Base-by-base conservation (phyloP, 2,113 vertebrate genomes). In the Tretioscincus oriximinensis region DNA sequence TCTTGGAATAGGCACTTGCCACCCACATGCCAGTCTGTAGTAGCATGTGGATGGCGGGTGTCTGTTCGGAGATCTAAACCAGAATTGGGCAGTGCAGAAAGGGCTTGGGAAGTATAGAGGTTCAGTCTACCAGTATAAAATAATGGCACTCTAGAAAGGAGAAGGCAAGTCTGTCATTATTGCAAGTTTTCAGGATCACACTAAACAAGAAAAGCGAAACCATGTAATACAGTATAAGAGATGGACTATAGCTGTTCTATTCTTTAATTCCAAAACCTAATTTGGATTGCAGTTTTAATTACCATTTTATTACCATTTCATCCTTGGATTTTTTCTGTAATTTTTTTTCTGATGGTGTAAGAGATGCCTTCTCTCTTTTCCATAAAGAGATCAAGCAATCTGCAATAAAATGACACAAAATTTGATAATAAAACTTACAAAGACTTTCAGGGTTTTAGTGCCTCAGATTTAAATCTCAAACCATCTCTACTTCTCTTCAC, bases 371-470 rank as follows among this genome's bases (percentile, higher is more conserved):
- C 11, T 77, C 54, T 45, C 29, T 58, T 31, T 79, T 69, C 77
- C n/a, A 66, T 26, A 28, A 21, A 51, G 45, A 71, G 31, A 20
- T 54, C 64, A 81, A 47, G 26, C 41, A 76, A 31, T 70, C 63
- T 75, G 41, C 28, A 41, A 75, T 9, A 54, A 70, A 79, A 63
- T 75, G 69, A 49, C 18, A 81, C 72, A 35, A 76, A 51, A 31
- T 9, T 49, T 29, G 21, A 12, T 82, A n/a, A 60, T 60, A 51
- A 69, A 61, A 28, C 58, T 61, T 70, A n/a, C 66, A 76, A 60
- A 76, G 31, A n/a, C 31, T 22, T 76, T 82, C 29, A 45, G 65
- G 21, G 10, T 28, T 24, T 20, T 16, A 22, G 35, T 26, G 58
- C 58, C 28, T 75, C 60, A 60, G 10, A 75, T 49, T 51, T 74